These are phyloP conservation scores for Callipepla squamata DNA, from an alignment of 2,113 vertebrate species.

Conservation along the genomic window DNA sequence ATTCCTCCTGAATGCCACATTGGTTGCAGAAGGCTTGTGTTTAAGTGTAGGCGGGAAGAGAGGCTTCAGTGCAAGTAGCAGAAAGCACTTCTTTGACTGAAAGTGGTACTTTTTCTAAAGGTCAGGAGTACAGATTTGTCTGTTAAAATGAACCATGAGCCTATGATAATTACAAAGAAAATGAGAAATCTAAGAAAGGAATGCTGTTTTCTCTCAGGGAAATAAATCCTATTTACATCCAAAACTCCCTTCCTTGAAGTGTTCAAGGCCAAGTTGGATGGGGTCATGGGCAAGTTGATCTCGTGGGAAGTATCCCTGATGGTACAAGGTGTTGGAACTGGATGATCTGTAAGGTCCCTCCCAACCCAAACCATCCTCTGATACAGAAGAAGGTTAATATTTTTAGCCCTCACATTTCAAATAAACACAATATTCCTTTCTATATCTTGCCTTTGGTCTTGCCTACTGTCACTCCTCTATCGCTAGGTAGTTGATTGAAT, in stretches of 20 bases:
- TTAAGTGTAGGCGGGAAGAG: conserved; percentile 24
- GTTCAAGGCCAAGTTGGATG: background rate
- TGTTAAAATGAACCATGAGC: background rate
- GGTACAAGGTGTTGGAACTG: background rate
- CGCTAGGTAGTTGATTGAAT: background rate
- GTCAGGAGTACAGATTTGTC: background rate
- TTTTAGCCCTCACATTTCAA: background rate
- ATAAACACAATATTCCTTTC: background rate
- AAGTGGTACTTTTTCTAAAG: conserved; percentile 65
- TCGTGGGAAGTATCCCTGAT: background rate
- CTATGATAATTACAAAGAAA: background rate
- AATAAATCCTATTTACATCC: background rate
- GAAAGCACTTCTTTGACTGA: conserved; percentile 66
- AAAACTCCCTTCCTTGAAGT: background rate
- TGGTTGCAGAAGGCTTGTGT: conserved; percentile 50
- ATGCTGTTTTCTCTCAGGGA: background rate
- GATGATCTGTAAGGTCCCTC: background rate
- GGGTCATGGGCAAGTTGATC: background rate
- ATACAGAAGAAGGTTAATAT: background rate
- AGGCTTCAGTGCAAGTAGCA: conserved; percentile 37
- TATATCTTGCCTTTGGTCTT: background rate
- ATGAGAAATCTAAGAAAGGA: background rate
- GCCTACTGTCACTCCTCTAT: background rate
- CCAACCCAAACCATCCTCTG: background rate
- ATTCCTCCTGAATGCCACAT: conserved; percentile 72